A percentile compares a stretch with the other conserved stretches of the same genome.
Evolutionary conservation across 2,797 vertebrate species (phyloP).

Genomic region (Sardinella longiceps): DNA sequence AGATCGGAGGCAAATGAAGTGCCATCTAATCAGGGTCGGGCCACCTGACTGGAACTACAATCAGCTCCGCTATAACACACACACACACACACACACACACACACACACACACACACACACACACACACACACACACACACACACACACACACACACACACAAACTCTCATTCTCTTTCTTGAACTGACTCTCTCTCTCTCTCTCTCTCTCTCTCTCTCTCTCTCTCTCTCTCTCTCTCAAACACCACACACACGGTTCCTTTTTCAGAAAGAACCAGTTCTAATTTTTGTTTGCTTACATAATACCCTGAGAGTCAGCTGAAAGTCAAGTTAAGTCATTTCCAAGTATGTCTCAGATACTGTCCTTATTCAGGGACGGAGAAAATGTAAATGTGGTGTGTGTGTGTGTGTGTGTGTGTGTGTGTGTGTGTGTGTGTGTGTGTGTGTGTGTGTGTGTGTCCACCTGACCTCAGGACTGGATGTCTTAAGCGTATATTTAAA

Average conservation of each 20-base stretch:
- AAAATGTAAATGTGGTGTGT: not conserved
- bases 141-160: not conserved
- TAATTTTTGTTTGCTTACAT: constrained; percentile 52
- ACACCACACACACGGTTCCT: not conserved
- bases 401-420: not conserved
- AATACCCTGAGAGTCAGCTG: not conserved
- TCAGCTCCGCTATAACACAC: constrained; percentile 18
- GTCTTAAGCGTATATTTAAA: not conserved
- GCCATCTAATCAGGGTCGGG: not conserved
- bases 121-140: constrained; percentile 2
- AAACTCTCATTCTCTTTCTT: not conserved
- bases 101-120: constrained; percentile 40
- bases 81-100: constrained; percentile 50
- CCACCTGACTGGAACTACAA: constrained; percentile 21
- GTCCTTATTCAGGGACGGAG: not conserved
- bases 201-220: constrained; percentile 59
- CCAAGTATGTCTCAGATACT: not conserved
- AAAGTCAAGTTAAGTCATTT: constrained; percentile 22
- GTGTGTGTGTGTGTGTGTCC: not conserved
- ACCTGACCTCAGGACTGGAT: not conserved
- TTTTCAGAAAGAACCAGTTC: constrained; percentile 59
- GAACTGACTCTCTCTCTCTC: constrained; percentile 68
- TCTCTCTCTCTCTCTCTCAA: not conserved
- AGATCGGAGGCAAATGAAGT: constrained; percentile 51
- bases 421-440: not conserved